These are phyloP conservation scores for Drosophila lutescens DNA, from an alignment of 2,888 invertebrate species.

Conservation along the genomic window DNA sequence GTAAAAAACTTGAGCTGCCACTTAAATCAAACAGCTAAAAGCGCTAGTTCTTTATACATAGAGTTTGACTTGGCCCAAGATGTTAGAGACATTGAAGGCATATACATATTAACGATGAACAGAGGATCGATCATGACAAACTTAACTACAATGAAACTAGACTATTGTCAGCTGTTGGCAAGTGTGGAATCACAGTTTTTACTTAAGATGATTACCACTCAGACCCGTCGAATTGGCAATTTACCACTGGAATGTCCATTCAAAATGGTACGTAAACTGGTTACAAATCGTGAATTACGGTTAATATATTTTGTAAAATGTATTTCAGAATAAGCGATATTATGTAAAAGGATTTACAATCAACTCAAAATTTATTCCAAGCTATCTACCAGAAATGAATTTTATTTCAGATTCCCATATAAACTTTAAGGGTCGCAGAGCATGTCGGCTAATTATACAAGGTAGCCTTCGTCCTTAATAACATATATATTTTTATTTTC, in stretches of 20 bases:
- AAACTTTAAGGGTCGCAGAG: neutral
- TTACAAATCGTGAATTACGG: neutral
- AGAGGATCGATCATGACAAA: constrained; percentile 8
- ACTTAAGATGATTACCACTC: constrained; percentile 24
- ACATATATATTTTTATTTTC: neutral
- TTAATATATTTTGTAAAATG: neutral
- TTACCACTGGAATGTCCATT: constrained; percentile 49
- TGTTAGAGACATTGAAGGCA: neutral
- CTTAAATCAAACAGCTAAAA: constrained; percentile 3
- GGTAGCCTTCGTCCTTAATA: constrained; percentile 16
- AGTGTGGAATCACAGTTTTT: constrained; percentile 11
- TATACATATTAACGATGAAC: constrained; percentile 15
- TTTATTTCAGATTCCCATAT: constrained; percentile 21
- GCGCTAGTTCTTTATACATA: neutral
- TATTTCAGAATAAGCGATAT: constrained; percentile 27
- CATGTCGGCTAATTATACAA: constrained; percentile 8
- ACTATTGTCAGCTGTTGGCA: constrained; percentile 32
- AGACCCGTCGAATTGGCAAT: constrained; percentile 32
- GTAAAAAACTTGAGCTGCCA: constrained; percentile 17
- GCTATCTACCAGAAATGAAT: constrained; percentile 30
- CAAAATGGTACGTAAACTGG: constrained; percentile 28
- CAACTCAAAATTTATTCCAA: constrained; percentile 27
- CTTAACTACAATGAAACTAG: constrained; percentile 12
- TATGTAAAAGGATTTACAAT: constrained; percentile 20
- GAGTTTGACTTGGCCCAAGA: constrained; percentile 20